Conservation (phyloP, 2,888 invertebrate species). For the Xestia rhomboidea region DNA sequence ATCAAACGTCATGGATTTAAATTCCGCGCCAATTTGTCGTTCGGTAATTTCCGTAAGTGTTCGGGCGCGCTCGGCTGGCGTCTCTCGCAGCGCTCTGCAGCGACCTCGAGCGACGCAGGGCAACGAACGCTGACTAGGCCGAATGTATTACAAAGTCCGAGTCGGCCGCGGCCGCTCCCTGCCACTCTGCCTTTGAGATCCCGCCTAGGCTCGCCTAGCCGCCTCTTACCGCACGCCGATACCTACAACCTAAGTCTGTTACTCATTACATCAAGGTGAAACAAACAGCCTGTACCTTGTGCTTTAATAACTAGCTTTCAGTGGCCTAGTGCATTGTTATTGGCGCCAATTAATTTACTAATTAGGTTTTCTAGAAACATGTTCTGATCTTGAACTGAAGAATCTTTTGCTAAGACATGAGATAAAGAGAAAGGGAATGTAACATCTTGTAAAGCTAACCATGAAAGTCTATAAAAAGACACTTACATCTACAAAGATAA, state of each 20-base stretch:
- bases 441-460: conserved; percentile 10
- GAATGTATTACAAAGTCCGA: conserved; percentile 90
- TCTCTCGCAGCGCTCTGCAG: conserved; percentile 65
- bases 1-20: conserved; percentile 66
- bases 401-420: conserved; percentile 27
- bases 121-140: conserved; percentile 90
- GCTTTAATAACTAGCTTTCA: conserved; percentile 65
- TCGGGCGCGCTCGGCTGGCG: conserved; percentile 76
- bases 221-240: conserved; percentile 86
- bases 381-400: conserved; percentile 20
- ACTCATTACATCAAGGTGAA: conserved; percentile 88
- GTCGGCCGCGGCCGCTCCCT: conserved; percentile 87
- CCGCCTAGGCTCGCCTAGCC: conserved; percentile 86
- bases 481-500: background rate
- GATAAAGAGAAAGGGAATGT: conserved; percentile 36
- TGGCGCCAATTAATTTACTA: conserved; percentile 47
- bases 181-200: conserved; percentile 88
- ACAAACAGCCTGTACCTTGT: conserved; percentile 75
- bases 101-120: conserved; percentile 87
- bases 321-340: conserved; percentile 59
- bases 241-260: conserved; percentile 82
- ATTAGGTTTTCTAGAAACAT: conserved; percentile 31
- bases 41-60: conserved; percentile 81
- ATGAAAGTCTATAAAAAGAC: conserved; percentile 23
- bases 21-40: conserved; percentile 72